These are phyloP conservation scores for Lasiommata megera DNA, from an alignment of 2,888 invertebrate species.

Conservation along the genomic window DNA sequence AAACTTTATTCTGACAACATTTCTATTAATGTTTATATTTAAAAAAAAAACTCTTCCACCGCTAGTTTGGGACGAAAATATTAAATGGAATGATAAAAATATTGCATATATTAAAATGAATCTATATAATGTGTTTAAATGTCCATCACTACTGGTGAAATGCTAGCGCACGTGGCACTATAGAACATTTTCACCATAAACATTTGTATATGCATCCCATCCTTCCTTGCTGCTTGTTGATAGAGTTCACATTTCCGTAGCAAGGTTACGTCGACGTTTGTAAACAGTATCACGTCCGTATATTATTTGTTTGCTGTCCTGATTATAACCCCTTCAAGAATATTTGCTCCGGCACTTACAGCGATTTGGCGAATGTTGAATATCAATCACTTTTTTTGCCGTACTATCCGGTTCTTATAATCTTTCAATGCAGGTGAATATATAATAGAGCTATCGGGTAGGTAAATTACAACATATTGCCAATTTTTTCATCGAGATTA, in stretches of 20 bases:
- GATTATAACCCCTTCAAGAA: conserved; percentile 43
- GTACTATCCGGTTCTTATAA: background rate
- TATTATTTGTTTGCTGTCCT: conserved; percentile 65
- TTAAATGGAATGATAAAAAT: too few relatives aligned
- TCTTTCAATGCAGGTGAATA: background rate
- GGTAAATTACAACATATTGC: background rate
- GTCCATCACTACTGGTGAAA: conserved; percentile 27
- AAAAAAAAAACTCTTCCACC: too few relatives aligned
- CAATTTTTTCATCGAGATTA: too few relatives aligned
- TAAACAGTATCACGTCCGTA: conserved; percentile 60
- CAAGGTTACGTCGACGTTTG: conserved; percentile 28
- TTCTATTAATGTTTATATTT: too few relatives aligned
- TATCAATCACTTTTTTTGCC: conserved; percentile 17
- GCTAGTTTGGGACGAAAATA: too few relatives aligned
- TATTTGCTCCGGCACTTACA: conserved; percentile 24
- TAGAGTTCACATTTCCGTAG: conserved; percentile 35
- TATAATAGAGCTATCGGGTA: background rate
- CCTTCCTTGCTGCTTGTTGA: conserved; percentile 15
- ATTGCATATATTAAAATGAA: too few relatives aligned
- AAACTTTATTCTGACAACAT: too few relatives aligned
- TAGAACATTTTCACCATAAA: conserved; percentile 61
- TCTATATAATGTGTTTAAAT: too few relatives aligned
- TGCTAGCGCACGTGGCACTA: conserved; percentile 40
- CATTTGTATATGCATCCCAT: conserved; percentile 31
- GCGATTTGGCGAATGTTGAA: conserved; percentile 12